These are phyloP conservation scores for Abrostola triplasia DNA, from an alignment of 2,888 invertebrate genomes.

Conservation along the genomic window DNA sequence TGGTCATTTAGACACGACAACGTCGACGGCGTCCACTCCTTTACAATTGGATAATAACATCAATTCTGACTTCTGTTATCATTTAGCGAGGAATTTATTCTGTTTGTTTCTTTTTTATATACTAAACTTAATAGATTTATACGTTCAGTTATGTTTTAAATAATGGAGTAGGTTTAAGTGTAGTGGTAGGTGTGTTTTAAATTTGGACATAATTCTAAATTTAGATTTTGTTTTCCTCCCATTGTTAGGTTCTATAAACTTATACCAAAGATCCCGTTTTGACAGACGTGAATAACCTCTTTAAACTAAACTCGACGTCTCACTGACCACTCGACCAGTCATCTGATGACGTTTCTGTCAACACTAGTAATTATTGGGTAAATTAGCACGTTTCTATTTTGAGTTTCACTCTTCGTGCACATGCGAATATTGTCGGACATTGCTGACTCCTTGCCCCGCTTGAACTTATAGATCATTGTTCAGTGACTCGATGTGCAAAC, in stretches of 20 bases:
- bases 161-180: neutral
- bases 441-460: constrained; percentile 22
- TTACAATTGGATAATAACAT: neutral
- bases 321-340: no score
- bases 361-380: constrained; percentile 4
- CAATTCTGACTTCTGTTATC: neutral
- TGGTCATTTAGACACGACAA: constrained; percentile 33
- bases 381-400: constrained; percentile 37
- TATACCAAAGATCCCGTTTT: neutral
- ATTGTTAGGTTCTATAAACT: no score
- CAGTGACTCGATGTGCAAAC: constrained; percentile 50
- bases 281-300: neutral
- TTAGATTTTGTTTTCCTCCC: no score
- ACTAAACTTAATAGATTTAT: no score
- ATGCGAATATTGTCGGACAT: constrained; percentile 1
- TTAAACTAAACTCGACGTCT: neutral
- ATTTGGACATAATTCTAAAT: neutral
- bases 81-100: neutral
- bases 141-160: no score
- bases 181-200: neutral
- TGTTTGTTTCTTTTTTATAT: neutral
- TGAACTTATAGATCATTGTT: constrained; percentile 54
- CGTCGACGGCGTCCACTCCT: neutral
- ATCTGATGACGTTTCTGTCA: constrained; percentile 1
- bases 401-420: constrained; percentile 21